Conservation (phyloP, 37 sponge, comb jelly and placozoan species). For the Chondrilla cf. caribensis region DNA sequence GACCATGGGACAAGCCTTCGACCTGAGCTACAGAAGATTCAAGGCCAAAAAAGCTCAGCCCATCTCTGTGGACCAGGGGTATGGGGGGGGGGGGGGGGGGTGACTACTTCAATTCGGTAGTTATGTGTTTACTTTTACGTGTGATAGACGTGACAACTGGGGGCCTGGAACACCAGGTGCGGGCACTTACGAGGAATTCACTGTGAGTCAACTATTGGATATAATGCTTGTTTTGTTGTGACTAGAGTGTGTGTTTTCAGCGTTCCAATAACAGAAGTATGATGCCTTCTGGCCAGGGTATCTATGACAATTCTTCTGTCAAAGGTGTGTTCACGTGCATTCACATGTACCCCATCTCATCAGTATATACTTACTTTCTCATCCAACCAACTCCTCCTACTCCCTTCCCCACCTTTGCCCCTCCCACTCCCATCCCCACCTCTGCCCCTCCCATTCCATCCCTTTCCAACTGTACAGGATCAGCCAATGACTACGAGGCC, state of each 20-base stretch:
- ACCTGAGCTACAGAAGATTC: slow-evolving; percentile 76
- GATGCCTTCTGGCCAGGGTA: not conserved
- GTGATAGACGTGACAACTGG: not conserved
- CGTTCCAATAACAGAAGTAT: not conserved
- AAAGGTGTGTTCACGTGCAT: not conserved
- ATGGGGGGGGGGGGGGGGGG: not conserved
- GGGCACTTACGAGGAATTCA: not conserved
- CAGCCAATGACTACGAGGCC: no score
- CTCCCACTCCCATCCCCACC: no score
- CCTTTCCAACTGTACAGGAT: no score
- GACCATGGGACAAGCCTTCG: slow-evolving; percentile 87
- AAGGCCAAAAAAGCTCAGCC: slow-evolving; percentile 4
- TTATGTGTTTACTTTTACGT: not conserved
- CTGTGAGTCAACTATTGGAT: not conserved
- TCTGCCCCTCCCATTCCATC: no score
- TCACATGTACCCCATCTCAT: no score
- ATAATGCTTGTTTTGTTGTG: not conserved
- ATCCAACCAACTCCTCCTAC: no score
- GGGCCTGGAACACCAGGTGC: not conserved
- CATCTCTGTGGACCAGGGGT: not conserved
- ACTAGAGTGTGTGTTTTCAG: not conserved
- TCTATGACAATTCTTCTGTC: slow-evolving; percentile 8
- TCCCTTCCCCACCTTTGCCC: no score
- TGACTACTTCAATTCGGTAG: no score
- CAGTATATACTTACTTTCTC: no score